These are phyloP conservation scores for Panthera tigris DNA, from an alignment of 2,113 vertebrate genomes.

Conservation along the genomic window DNA sequence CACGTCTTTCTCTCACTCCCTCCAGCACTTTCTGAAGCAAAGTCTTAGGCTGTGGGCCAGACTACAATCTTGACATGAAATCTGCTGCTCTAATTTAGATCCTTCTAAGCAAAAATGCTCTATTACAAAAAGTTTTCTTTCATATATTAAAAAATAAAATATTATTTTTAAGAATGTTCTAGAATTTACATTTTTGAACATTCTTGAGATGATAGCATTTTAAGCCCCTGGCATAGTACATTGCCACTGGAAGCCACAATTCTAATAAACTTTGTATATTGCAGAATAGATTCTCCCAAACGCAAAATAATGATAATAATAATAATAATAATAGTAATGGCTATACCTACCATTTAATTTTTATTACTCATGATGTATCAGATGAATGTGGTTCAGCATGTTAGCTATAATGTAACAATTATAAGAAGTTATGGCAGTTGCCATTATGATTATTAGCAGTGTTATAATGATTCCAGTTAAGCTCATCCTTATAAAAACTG, in stretches of 20 bases:
- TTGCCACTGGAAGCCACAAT: background rate
- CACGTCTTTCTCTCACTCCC: background rate
- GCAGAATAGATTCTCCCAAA: constrained; percentile 7
- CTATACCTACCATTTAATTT: background rate
- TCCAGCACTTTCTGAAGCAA: background rate
- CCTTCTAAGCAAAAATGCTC: background rate
- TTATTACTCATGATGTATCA: constrained; percentile 5
- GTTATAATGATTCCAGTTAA: constrained; percentile 35
- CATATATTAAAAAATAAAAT: constrained; percentile 1
- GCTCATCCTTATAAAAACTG: constrained; percentile 36
- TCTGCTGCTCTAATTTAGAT: background rate
- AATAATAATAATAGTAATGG: background rate
- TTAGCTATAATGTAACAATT: constrained; percentile 35
- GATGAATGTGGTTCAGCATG: background rate
- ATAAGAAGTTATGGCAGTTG: constrained; percentile 31
- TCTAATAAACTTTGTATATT: constrained; percentile 39
- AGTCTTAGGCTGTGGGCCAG: background rate
- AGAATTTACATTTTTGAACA: constrained; percentile 31
- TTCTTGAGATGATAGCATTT: background rate
- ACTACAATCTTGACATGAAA: background rate
- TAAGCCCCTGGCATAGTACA: background rate
- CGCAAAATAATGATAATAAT: constrained; percentile 23
- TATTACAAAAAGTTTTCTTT: background rate
- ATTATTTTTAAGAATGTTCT: background rate
- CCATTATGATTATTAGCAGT: constrained; percentile 35